phyloP scores from a whole-genome alignment of 2,888 invertebrate species.

The Carterocephalus palaemon region DNA sequence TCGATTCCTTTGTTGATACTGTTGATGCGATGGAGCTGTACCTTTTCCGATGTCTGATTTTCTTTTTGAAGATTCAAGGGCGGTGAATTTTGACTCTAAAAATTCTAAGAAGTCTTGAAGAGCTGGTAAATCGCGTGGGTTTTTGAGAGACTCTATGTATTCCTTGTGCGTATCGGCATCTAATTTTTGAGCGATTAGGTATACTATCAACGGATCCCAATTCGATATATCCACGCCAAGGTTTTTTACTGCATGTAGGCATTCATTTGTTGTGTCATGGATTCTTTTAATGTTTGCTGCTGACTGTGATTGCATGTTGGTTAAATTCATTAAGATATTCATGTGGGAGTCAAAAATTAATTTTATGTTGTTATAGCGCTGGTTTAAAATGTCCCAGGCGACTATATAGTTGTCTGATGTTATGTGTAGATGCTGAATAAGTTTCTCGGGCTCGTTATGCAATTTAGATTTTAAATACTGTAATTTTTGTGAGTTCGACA shows the following conservation, averaged over 20 bases:
- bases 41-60: too few species aligned
- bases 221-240: constrained; percentile 17
- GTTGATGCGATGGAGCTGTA: too few species aligned
- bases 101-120: constrained; percentile 24
- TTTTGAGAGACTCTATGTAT: constrained; percentile 21
- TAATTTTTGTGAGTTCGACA: too few species aligned
- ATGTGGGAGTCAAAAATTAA: too few species aligned
- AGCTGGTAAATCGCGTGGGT: constrained; percentile 17
- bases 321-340: neutral
- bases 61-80: constrained; percentile 9
- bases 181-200: constrained; percentile 29
- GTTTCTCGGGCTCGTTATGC: too few species aligned
- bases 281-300: constrained; percentile 20
- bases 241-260: constrained; percentile 27
- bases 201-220: constrained; percentile 27
- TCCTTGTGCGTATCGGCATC: constrained; percentile 24
- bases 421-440: too few species aligned
- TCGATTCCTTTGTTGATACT: too few species aligned
- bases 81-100: constrained; percentile 25
- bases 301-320: constrained; percentile 23
- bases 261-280: constrained; percentile 25
- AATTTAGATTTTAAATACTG: too few species aligned
- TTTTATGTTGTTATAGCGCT: too few species aligned
- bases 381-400: too few species aligned
- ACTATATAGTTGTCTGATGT: too few species aligned